phyloP scores from a whole-genome alignment of 2,797 vertebrate genomes.

The Anguilla megastoma region DNA sequence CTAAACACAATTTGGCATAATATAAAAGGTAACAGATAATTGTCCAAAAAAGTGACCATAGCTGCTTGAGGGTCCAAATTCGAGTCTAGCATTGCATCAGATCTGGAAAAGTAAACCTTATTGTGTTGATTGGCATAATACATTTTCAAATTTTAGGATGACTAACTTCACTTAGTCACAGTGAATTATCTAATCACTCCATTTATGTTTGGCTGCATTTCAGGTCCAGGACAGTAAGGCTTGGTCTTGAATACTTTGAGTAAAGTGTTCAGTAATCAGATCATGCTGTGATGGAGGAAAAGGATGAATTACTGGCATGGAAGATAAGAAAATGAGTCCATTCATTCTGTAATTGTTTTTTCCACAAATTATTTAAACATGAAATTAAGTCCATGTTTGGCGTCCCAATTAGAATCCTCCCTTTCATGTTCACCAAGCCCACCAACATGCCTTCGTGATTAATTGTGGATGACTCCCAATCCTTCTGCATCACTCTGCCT shows the following conservation, averaged over 20 bases:
- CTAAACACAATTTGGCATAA: not conserved
- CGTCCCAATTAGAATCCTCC: slow-evolving; percentile 42
- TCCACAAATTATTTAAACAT: not conserved
- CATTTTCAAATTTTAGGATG: not conserved
- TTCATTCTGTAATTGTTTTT: not conserved
- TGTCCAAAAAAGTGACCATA: not conserved
- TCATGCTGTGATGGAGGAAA: not conserved
- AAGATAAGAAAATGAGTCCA: not conserved
- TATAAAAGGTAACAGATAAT: not conserved
- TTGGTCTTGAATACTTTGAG: not conserved
- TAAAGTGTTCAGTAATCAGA: not conserved
- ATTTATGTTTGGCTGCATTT: not conserved
- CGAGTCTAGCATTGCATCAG: not conserved
- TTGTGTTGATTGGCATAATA: not conserved
- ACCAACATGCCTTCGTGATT: slow-evolving; percentile 45
- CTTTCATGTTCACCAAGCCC: slow-evolving; percentile 35
- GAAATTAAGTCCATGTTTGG: slow-evolving; percentile 47
- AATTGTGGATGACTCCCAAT: slow-evolving; percentile 54
- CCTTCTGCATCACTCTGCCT: slow-evolving; percentile 39
- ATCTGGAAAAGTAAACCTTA: not conserved
- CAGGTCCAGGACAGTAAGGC: not conserved
- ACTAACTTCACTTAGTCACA: not conserved
- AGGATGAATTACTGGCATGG: not conserved
- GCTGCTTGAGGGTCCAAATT: not conserved
- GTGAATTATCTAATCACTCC: not conserved